A percentile compares a stretch with the other conserved stretches of the same genome.
phyloP scores from a whole-genome alignment of 2,888 invertebrate species.

The Seladonia tumulorum region DNA sequence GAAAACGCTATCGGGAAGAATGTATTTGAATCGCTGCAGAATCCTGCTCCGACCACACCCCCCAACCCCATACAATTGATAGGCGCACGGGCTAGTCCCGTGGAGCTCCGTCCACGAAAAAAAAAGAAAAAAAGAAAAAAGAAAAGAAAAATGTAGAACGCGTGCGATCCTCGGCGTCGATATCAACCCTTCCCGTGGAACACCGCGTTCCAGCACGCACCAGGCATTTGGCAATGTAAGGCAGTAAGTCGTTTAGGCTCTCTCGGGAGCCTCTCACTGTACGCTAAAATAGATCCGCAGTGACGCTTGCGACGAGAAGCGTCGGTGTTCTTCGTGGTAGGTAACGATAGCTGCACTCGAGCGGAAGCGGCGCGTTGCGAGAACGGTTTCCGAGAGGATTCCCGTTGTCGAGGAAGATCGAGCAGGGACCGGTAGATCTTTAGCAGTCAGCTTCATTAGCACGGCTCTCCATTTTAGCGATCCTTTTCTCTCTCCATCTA shows the following conservation, averaged over 20 bases:
- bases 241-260: slow-evolving; percentile 71
- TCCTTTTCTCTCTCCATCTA: background rate
- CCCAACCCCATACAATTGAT: background rate
- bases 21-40: background rate
- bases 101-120: background rate
- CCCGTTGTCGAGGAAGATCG: background rate
- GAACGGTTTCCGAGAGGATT: background rate
- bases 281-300: slow-evolving; percentile 46
- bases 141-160: background rate
- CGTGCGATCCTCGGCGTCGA: slow-evolving; percentile 5
- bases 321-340: background rate
- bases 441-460: background rate
- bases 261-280: slow-evolving; percentile 30
- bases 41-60: background rate
- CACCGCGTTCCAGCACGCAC: slow-evolving; percentile 48
- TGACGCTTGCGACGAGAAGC: slow-evolving; percentile 9
- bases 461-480: background rate
- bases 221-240: slow-evolving; percentile 81
- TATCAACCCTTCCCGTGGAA: slow-evolving; percentile 9
- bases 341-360: background rate
- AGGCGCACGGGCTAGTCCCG: background rate
- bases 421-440: background rate
- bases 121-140: background rate
- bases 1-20: background rate
- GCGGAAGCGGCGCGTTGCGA: slow-evolving; percentile 10